Conservation (phyloP, 2,113 vertebrate genomes). For the Limnothrissa miodon region DNA sequence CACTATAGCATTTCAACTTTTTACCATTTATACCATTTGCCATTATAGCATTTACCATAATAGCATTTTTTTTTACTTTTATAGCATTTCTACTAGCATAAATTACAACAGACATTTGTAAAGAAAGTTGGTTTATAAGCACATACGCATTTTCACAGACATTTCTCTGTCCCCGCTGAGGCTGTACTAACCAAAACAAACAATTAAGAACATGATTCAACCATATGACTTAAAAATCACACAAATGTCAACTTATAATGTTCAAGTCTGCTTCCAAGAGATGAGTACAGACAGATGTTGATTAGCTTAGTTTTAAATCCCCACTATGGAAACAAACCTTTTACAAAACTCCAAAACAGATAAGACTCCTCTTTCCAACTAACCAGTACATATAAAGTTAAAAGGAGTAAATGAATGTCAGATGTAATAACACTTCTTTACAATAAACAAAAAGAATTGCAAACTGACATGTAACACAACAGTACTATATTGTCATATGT, state of each 20-base stretch:
- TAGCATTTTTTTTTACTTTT: too few species aligned
- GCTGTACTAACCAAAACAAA: not conserved
- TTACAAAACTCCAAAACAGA: not conserved
- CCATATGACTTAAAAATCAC: not conserved
- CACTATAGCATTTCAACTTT: too few species aligned
- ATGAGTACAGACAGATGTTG: not conserved
- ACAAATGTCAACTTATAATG: not conserved
- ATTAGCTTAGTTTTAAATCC: not conserved
- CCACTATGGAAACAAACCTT: not conserved
- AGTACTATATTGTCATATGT: not conserved
- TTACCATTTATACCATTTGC: too few species aligned
- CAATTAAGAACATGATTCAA: not conserved
- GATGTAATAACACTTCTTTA: not conserved
- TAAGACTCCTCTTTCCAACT: not conserved
- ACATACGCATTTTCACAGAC: not conserved
- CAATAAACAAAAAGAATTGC: not conserved
- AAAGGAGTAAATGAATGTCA: not conserved
- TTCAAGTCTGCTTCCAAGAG: constrained; percentile 5
- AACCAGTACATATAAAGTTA: not conserved
- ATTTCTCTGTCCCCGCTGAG: not conserved
- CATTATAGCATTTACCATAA: too few species aligned
- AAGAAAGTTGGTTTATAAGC: not conserved
- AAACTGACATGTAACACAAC: not conserved
- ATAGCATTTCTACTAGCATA: not conserved
- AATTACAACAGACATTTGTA: not conserved